These are phyloP conservation scores for Phengaris alcon DNA, from an alignment of 2,888 invertebrate species.

Conservation along the genomic window DNA sequence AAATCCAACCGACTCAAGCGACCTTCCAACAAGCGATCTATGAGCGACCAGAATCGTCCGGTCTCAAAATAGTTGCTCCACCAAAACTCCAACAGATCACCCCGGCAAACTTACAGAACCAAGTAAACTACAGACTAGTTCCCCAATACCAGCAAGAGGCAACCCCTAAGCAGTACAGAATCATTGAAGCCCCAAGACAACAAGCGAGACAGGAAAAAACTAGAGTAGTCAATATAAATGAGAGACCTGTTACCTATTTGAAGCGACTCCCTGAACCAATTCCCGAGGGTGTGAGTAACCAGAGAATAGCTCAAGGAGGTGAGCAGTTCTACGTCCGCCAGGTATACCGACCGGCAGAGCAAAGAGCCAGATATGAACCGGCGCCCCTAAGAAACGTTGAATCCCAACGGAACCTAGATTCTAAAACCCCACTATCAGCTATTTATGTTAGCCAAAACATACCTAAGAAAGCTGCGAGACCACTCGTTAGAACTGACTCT, in stretches of 20 bases:
- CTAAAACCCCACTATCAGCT: slow-evolving; percentile 66
- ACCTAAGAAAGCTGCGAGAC: slow-evolving; percentile 59
- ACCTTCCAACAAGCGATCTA: slow-evolving; percentile 55
- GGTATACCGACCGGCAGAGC: slow-evolving; percentile 61
- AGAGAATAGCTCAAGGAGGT: slow-evolving; percentile 55
- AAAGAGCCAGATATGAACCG: slow-evolving; percentile 58
- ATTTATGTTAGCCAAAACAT: slow-evolving; percentile 69
- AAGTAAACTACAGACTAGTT: slow-evolving; percentile 56
- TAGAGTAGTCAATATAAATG: slow-evolving; percentile 54
- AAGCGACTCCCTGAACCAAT: slow-evolving; percentile 65
- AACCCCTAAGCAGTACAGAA: slow-evolving; percentile 56
- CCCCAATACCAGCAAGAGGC: slow-evolving; percentile 67
- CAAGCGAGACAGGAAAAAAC: slow-evolving; percentile 58
- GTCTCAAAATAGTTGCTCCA: slow-evolving; percentile 68
- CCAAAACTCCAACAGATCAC: slow-evolving; percentile 61
- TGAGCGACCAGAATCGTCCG: slow-evolving; percentile 65
- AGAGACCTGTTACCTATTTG: slow-evolving; percentile 66
- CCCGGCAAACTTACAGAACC: slow-evolving; percentile 35
- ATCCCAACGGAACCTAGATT: slow-evolving; percentile 50
- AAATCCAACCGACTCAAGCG: slow-evolving; percentile 51
- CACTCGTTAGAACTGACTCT: slow-evolving; percentile 48
- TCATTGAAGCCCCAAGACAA: slow-evolving; percentile 58
- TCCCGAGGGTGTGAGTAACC: slow-evolving; percentile 51
- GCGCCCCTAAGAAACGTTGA: slow-evolving; percentile 49
- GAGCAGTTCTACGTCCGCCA: slow-evolving; percentile 68